Evolutionary conservation across 2,113 vertebrate genomes (phyloP).

Genomic region (Elachura formosa): DNA sequence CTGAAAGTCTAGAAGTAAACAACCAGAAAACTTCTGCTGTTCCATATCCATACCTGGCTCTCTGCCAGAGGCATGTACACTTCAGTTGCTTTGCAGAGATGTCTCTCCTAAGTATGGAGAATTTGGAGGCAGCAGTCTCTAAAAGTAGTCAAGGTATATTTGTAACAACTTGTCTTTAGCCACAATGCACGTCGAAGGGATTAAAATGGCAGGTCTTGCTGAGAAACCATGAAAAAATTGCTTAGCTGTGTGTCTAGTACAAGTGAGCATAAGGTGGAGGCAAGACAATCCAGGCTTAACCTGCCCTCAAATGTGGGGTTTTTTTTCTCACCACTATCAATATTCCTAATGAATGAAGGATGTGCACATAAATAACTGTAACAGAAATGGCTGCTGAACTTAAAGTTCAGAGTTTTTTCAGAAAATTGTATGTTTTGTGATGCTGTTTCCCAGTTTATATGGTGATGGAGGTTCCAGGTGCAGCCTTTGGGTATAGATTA

Average conservation of each 20-base stretch:
- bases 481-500: not conserved
- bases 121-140: not conserved
- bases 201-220: not conserved
- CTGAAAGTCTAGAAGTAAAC: not conserved
- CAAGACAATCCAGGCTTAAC: not conserved
- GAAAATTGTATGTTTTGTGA: not conserved
- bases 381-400: not conserved
- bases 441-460: not conserved
- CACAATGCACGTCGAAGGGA: not conserved
- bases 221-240: not conserved
- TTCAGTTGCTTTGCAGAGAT: not conserved
- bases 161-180: not conserved
- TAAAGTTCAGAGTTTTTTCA: not conserved
- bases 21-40: not conserved
- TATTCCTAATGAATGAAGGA: not conserved
- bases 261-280: not conserved
- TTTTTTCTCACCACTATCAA: not conserved
- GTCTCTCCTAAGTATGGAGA: not conserved
- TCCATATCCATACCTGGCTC: not conserved
- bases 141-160: not conserved
- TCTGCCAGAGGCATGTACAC: not conserved
- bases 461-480: not conserved
- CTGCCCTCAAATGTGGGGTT: not conserved
- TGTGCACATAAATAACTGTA: not conserved
- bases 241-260: not conserved